phyloP scores from a whole-genome alignment of 2,113 vertebrate genomes.

The Bambusicola thoracicus region DNA sequence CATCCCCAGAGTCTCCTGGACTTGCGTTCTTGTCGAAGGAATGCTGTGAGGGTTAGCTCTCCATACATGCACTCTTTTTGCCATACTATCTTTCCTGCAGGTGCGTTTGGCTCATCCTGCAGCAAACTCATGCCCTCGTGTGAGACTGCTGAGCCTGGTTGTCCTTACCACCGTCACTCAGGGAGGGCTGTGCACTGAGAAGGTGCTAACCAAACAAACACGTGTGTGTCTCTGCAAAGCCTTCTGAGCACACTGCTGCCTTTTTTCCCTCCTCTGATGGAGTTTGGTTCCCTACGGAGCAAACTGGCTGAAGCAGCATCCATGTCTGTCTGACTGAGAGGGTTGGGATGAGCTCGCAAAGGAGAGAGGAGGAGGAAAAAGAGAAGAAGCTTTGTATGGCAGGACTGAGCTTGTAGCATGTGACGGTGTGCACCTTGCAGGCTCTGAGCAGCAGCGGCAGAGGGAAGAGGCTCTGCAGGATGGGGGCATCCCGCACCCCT shows the following conservation, averaged over 20 bases:
- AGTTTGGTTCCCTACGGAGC: rapidly evolving
- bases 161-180: neutral
- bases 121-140: neutral
- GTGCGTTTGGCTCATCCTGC: neutral
- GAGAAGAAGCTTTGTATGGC: neutral
- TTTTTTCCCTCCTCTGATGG: neutral
- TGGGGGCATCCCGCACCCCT: constrained; percentile 30
- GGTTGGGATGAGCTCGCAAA: neutral
- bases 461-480: constrained; percentile 46
- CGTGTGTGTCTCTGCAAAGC: neutral
- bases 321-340: neutral
- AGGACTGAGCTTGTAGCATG: neutral
- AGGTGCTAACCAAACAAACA: neutral
- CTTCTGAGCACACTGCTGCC: rapidly evolving
- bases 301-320: neutral
- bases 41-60: neutral
- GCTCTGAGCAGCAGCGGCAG: neutral
- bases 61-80: neutral
- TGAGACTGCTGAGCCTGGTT: neutral
- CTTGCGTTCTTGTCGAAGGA: neutral
- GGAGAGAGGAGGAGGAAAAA: neutral
- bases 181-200: rapidly evolving
- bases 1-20: neutral
- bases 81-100: neutral
- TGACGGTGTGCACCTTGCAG: neutral